phyloP scores from a whole-genome alignment of 2,888 invertebrate species.

The Nowickia ferox region DNA sequence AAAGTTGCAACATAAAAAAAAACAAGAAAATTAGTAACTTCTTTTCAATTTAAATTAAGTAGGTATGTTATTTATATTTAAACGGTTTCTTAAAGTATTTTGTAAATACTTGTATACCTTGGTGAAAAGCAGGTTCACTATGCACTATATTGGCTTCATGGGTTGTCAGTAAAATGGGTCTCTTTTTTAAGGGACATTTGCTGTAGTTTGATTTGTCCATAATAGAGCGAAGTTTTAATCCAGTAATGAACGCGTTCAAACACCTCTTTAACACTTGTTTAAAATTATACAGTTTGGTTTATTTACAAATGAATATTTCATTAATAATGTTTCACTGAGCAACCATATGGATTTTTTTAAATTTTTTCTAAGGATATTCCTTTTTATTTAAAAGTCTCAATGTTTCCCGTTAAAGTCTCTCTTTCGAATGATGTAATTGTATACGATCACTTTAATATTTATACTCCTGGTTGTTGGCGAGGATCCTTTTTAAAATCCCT shows the following conservation, averaged over 20 bases:
- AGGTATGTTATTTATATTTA: too few species aligned
- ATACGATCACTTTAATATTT: conserved; percentile 79
- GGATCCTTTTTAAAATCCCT: conserved; percentile 74
- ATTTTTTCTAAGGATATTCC: background rate
- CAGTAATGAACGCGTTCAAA: background rate
- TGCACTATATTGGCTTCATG: conserved; percentile 63
- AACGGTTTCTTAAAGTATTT: background rate
- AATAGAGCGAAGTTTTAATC: conserved; percentile 34
- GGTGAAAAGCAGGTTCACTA: conserved; percentile 74
- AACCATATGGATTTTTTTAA: background rate
- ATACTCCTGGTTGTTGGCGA: conserved; percentile 74
- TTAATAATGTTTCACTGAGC: background rate
- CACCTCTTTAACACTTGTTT: background rate
- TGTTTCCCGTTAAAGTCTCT: conserved; percentile 76
- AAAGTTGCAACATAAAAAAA: conserved; percentile 25
- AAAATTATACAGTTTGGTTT: background rate
- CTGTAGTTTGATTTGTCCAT: conserved; percentile 82
- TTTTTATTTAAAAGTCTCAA: conserved; percentile 41
- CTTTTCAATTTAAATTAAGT: background rate
- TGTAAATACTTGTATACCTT: conserved; percentile 73
- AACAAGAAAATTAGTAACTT: background rate
- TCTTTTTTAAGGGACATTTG: conserved; percentile 82
- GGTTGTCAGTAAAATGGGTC: conserved; percentile 78
- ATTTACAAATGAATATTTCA: background rate
- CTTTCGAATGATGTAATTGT: conserved; percentile 80